Conservation (phyloP, 2,888 invertebrate genomes). For the Spisula solida region DNA sequence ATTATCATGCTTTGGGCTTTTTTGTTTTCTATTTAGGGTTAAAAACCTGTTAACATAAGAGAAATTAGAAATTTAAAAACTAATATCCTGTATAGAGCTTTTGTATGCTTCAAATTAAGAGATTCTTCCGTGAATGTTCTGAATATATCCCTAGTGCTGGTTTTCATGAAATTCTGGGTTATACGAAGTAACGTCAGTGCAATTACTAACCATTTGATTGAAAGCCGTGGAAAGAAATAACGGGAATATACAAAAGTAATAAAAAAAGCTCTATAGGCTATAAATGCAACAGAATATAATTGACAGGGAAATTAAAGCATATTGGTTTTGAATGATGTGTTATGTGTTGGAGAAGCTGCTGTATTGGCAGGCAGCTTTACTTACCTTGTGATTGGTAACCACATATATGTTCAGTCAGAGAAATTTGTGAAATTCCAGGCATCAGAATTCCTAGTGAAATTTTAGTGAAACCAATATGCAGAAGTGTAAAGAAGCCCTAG, state of each 20-base stretch:
- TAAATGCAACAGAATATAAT: conserved; percentile 12
- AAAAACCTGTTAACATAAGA: neutral
- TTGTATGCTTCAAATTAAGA: neutral
- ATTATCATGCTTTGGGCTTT: too few species aligned
- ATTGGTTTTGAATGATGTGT: conserved; percentile 12
- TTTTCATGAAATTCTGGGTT: neutral
- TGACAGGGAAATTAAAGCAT: conserved; percentile 10
- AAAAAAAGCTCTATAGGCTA: neutral
- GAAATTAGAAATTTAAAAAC: neutral
- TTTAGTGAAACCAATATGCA: neutral
- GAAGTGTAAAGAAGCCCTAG: neutral
- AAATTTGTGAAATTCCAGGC: neutral
- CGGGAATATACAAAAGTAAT: neutral
- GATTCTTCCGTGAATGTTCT: neutral
- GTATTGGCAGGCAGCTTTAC: neutral
- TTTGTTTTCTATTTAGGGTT: too few species aligned
- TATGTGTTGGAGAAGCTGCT: neutral
- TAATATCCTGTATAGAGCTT: neutral
- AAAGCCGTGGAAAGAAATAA: neutral
- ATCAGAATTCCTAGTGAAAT: neutral
- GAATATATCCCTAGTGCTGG: neutral
- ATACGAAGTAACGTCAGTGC: neutral
- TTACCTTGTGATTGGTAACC: neutral
- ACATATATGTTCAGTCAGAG: neutral
- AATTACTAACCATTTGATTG: neutral